Evolutionary conservation across 2,113 vertebrate species (phyloP).

Genomic region (Coptodon rendalli): DNA sequence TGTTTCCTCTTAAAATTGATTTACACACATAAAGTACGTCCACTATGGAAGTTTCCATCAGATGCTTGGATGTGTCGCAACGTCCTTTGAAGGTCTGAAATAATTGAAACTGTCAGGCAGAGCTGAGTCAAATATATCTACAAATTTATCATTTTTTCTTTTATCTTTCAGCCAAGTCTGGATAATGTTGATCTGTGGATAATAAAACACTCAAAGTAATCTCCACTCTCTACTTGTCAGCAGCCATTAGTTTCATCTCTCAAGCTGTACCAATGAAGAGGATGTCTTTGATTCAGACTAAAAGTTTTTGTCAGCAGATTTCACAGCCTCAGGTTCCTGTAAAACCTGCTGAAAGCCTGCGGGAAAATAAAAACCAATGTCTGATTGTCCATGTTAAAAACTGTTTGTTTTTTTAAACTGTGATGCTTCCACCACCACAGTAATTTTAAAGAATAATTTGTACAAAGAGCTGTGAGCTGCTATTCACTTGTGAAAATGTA

Average conservation of each 20-base stretch:
- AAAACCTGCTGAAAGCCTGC: neutral
- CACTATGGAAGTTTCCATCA: neutral
- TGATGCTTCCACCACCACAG: neutral
- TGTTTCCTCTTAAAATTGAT: slow-evolving; percentile 22
- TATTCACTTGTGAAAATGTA: neutral
- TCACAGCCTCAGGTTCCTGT: neutral
- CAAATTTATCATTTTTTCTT: neutral
- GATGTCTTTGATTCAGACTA: neutral
- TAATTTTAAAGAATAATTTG: neutral
- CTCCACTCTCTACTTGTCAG: neutral
- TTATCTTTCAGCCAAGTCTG: neutral
- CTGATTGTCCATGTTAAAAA: neutral
- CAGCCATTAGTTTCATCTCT: neutral
- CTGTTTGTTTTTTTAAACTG: neutral
- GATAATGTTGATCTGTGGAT: neutral
- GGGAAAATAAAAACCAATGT: neutral
- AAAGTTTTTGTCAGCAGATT: neutral
- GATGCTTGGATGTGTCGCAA: neutral
- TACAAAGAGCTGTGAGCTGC: neutral
- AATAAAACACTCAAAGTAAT: neutral
- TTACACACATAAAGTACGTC: slow-evolving; percentile 3
- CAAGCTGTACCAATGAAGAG: neutral
- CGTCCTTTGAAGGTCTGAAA: slow-evolving; percentile 4
- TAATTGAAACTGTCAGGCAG: neutral
- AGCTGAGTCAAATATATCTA: neutral